phyloP scores from a whole-genome alignment of 1,140 invertebrate species.

The Rhopalosiphum padi region DNA sequence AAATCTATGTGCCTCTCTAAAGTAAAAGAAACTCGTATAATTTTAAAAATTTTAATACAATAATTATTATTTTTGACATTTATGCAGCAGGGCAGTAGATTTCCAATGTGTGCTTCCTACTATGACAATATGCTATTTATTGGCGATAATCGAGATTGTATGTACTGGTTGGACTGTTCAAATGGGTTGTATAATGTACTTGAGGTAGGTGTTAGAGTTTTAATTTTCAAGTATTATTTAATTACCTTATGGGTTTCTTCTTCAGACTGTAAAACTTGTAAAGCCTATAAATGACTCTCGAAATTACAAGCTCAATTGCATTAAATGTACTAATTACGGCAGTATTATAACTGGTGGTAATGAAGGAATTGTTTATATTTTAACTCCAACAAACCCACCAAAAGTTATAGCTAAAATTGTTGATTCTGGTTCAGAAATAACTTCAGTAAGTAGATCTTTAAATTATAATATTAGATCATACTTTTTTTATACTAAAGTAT shows the following conservation, averaged over 20 bases:
- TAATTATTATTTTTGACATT: not conserved
- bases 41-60: not conserved
- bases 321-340: slow-evolving; percentile 52
- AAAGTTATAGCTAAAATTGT: slow-evolving; percentile 37
- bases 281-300: not conserved
- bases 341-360: slow-evolving; percentile 47
- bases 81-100: not conserved
- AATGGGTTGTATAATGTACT: not conserved
- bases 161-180: slow-evolving; percentile 48
- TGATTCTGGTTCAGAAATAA: slow-evolving; percentile 44
- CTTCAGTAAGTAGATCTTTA: slow-evolving; percentile 30
- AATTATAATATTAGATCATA: too few species aligned
- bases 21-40: not conserved
- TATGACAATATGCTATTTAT: slow-evolving; percentile 45
- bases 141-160: slow-evolving; percentile 45
- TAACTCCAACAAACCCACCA: slow-evolving; percentile 36
- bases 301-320: slow-evolving; percentile 34
- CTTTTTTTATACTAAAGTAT: not conserved
- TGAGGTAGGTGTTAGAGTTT: not conserved
- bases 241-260: not conserved
- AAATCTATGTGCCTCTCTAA: slow-evolving; percentile 35
- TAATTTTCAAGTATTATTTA: not conserved
- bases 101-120: slow-evolving; percentile 50
- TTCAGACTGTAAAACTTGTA: slow-evolving; percentile 2
- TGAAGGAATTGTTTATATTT: slow-evolving; percentile 41